Percentiles rank a stretch among this genome's conserved stretches.
Evolutionary conservation across 2,113 vertebrate species (phyloP).

Genomic region (Rhizomys pruinosus): DNA sequence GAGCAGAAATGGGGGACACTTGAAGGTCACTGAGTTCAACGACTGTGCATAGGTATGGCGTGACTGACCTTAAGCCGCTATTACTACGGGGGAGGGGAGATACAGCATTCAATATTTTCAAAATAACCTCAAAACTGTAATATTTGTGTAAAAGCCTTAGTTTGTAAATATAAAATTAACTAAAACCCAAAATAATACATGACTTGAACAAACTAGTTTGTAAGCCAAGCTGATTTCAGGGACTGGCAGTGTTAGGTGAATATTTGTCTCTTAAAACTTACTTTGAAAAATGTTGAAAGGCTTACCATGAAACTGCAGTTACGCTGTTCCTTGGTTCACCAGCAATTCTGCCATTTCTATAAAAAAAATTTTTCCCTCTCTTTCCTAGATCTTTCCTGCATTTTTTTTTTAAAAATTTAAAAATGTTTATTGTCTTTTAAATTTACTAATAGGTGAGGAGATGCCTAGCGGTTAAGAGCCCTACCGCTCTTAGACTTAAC

Average conservation of each 20-base stretch:
- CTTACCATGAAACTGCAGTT: neutral
- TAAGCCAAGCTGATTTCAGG: neutral
- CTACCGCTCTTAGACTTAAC: too few species aligned
- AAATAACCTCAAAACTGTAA: neutral
- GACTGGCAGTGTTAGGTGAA: neutral
- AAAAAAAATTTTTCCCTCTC: neutral
- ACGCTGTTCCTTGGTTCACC: neutral
- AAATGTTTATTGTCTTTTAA: too few species aligned
- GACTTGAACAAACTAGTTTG: neutral
- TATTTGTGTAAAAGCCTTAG: neutral
- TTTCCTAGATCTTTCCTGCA: neutral
- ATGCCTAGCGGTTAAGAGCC: too few species aligned
- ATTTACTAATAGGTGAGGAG: too few species aligned
- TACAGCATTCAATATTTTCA: neutral
- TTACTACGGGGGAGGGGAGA: neutral
- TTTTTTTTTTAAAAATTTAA: neutral
- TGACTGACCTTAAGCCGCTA: neutral
- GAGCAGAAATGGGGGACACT: neutral
- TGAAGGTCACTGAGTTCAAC: neutral
- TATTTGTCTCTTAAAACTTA: neutral
- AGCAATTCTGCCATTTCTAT: neutral
- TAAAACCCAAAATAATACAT: neutral
- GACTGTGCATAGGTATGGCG: neutral
- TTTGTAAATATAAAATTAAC: constrained; percentile 23
- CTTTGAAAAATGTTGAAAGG: neutral